Base-by-base conservation (phyloP, 2,888 invertebrate species). In the Cerastis leucographa region DNA sequence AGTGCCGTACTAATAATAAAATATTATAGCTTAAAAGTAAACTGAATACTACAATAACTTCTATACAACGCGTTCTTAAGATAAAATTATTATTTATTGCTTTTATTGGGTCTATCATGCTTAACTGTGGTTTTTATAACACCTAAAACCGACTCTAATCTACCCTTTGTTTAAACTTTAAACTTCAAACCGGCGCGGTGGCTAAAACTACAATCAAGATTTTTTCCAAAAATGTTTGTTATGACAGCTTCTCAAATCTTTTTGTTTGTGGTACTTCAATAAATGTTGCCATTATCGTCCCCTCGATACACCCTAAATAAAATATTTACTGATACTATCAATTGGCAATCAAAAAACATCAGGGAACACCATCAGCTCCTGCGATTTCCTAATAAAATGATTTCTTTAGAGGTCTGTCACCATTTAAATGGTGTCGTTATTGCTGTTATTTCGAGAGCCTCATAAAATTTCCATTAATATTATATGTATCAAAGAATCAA, bases 401-500 rank as follows among this genome's bases (percentile, higher is more conserved):
- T 80, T 79, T 81, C 77, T 84, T 87, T 84, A 89, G 72, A 84
- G 69, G 77, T 70, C 76, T 81, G 74, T 75, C 80, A 79, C 81
- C 81, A 84, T 69, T 87, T 86, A 85, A 86, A 86, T 80, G 78
- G 78, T 87, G 84, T 85, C 84, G 74, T 85, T 88, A 86, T 86
- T 77, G 76, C 80, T 76, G 72, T 83, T 85, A 84, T 81, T 78
- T 82, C 61, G 74, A 83, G 46, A 78, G 29, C 42, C 73, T 79
- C 80, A 87, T 91, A 89, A 90, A 89, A 86, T 81, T 76, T 84
- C 75, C 84, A 85, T 88, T 89, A 79, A 85, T 88, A 88, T 87
- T 86, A 86, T 87, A 80, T 91, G 86, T 89, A 91, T 91, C 88
- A 87, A 86, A 88, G 76, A 87, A 85, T 87, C 87, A 86, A 88